Percentiles rank a stretch among this genome's conserved stretches.
Evolutionary conservation across 2,888 invertebrate genomes (phyloP).

Genomic region (Lasius platythorax): DNA sequence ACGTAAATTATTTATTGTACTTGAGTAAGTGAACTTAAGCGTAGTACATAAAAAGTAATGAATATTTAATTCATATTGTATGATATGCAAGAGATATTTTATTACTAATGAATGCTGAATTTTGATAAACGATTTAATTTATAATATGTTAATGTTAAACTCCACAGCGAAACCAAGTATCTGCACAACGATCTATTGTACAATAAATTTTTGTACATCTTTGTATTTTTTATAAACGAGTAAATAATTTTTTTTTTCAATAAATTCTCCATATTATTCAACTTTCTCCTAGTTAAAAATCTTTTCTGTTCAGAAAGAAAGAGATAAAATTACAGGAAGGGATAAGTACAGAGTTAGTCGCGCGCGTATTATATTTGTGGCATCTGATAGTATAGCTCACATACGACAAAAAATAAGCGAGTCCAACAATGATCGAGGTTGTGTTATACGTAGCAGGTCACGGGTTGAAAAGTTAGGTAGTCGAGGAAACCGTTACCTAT

Average conservation of each 20-base stretch:
- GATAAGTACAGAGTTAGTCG: not conserved
- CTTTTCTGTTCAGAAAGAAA: not conserved
- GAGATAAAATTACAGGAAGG: not conserved
- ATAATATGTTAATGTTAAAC: conserved; percentile 22
- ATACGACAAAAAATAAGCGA: conserved; percentile 57
- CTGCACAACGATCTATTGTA: conserved; percentile 58
- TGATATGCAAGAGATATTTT: not conserved
- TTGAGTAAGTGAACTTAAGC: not conserved
- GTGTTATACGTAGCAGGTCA: conserved; percentile 62
- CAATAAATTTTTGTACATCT: conserved; percentile 65
- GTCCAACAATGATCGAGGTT: conserved; percentile 45
- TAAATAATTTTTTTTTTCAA: conserved; percentile 53
- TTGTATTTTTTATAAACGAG: conserved; percentile 65
- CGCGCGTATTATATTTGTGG: not conserved
- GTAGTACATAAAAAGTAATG: not conserved
- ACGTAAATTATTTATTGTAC: conserved; percentile 46
- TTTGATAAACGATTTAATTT: conserved; percentile 23
- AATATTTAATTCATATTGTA: conserved; percentile 24
- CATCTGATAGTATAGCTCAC: not conserved
- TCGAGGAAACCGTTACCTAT: conserved; percentile 74
- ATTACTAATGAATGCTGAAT: conserved; percentile 6
- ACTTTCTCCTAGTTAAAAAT: not conserved
- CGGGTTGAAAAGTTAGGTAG: conserved; percentile 71
- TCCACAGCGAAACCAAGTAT: conserved; percentile 30
- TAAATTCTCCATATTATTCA: not conserved